These are phyloP conservation scores for Rhinichthys klamathensis DNA, from an alignment of 2,113 vertebrate genomes.

Conservation along the genomic window DNA sequence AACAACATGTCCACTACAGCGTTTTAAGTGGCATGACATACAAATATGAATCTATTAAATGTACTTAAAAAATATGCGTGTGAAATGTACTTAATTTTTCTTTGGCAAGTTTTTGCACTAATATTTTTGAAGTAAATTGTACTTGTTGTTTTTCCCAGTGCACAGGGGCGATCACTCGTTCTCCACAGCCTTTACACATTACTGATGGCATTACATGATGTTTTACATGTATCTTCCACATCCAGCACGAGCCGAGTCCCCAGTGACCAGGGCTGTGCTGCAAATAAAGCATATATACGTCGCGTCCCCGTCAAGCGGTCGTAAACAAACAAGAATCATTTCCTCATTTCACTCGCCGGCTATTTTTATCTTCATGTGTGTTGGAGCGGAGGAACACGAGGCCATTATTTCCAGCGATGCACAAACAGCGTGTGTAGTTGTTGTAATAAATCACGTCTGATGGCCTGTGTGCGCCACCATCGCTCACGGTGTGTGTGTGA, in stretches of 20 bases:
- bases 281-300: neutral
- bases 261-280: too few species aligned
- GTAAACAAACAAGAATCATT: neutral
- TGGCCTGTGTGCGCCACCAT: neutral
- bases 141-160: too few species aligned
- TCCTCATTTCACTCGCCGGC: neutral
- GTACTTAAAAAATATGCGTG: too few species aligned
- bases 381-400: neutral
- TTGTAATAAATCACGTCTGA: conserved; percentile 38
- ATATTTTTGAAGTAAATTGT: too few species aligned
- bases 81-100: too few species aligned
- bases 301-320: neutral
- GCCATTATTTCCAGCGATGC: conserved; percentile 46
- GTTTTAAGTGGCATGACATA: too few species aligned
- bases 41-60: too few species aligned
- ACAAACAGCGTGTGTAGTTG: conserved; percentile 33
- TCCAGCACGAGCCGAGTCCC: neutral
- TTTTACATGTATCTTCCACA: neutral
- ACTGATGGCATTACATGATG: conserved; percentile 10
- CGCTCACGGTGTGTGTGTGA: conserved; percentile 38
- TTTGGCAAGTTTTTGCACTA: too few species aligned
- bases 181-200: neutral
- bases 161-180: too few species aligned
- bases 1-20: too few species aligned
- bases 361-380: conserved; percentile 18